Evolutionary conservation across 2,797 vertebrate genomes (phyloP).

Genomic region (Synanceia verrucosa): DNA sequence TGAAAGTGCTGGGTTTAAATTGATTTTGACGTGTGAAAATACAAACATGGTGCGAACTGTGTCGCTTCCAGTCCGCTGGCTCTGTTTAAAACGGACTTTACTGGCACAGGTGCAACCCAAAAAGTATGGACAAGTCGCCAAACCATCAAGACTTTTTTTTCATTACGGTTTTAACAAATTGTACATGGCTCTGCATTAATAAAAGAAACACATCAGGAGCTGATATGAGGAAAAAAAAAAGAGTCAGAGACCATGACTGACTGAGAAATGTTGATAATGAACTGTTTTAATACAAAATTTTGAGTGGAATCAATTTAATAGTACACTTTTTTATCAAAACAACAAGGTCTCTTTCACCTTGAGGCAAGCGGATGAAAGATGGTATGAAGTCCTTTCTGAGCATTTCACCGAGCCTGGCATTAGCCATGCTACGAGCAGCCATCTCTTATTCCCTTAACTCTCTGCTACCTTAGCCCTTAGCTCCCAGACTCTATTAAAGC

Average conservation of each 20-base stretch:
- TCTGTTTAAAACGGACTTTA: slow-evolving; percentile 40
- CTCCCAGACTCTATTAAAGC: slow-evolving; percentile 62
- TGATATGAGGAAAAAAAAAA: background rate
- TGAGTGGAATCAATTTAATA: slow-evolving; percentile 20
- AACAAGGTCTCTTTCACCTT: slow-evolving; percentile 34
- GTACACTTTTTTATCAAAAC: slow-evolving; percentile 26
- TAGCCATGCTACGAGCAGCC: slow-evolving; percentile 47
- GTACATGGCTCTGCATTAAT: background rate
- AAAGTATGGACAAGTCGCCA: slow-evolving; percentile 23
- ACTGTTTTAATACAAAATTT: background rate
- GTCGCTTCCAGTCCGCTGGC: slow-evolving; percentile 38
- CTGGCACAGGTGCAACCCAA: slow-evolving; percentile 47
- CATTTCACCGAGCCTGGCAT: slow-evolving; percentile 43
- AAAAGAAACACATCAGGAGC: background rate
- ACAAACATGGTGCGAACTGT: slow-evolving; percentile 59
- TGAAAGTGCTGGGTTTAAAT: slow-evolving; percentile 57
- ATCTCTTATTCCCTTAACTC: slow-evolving; percentile 67
- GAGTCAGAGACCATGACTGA: background rate
- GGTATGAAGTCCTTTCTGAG: slow-evolving; percentile 34
- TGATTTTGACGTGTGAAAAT: slow-evolving; percentile 60
- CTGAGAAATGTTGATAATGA: background rate
- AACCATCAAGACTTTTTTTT: slow-evolving; percentile 5
- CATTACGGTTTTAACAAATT: slow-evolving; percentile 15
- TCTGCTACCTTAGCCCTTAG: slow-evolving; percentile 48
- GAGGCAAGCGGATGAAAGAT: slow-evolving; percentile 42